Percentiles rank a stretch among this genome's conserved stretches.
phyloP scores from a whole-genome alignment of 2,888 invertebrate genomes.

The Fragum sueziense region DNA sequence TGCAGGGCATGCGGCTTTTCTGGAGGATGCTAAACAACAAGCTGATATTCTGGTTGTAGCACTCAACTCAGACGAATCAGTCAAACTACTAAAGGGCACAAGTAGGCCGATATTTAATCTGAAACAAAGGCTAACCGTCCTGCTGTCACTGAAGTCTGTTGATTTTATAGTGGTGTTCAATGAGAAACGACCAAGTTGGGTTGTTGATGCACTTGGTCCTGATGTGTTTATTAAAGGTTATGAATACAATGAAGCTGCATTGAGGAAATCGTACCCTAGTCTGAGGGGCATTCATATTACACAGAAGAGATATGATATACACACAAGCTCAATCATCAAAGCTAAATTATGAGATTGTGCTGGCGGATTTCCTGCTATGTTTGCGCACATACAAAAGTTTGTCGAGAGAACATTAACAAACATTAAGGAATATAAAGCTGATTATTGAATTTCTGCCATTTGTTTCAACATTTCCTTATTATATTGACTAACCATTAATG shows the following conservation, averaged over 20 bases:
- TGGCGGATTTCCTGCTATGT: no score
- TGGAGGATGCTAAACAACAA: conserved; percentile 7
- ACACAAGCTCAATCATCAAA: neutral
- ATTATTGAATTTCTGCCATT: no score
- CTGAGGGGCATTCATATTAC: neutral
- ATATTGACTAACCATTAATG: no score
- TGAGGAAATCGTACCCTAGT: neutral
- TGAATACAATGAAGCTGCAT: neutral
- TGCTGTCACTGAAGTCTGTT: conserved; percentile 24
- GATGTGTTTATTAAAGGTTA: conserved; percentile 38
- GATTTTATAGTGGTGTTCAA: conserved; percentile 38
- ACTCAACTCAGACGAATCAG: conserved; percentile 23
- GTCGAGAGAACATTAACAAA: no score
- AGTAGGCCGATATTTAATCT: conserved; percentile 23
- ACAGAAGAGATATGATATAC: neutral
- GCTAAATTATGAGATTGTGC: no score
- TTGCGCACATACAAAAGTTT: no score
- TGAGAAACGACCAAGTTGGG: conserved; percentile 20
- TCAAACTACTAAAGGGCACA: conserved; percentile 16
- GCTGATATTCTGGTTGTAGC: conserved; percentile 24
- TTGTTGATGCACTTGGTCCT: conserved; percentile 28
- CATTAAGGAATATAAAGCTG: no score
- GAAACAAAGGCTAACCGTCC: conserved; percentile 11
- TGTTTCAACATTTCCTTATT: no score
- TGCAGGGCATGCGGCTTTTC: conserved; percentile 7